Evolutionary conservation across 2,888 invertebrate species (phyloP).

Genomic region (Cephus runcator): DNA sequence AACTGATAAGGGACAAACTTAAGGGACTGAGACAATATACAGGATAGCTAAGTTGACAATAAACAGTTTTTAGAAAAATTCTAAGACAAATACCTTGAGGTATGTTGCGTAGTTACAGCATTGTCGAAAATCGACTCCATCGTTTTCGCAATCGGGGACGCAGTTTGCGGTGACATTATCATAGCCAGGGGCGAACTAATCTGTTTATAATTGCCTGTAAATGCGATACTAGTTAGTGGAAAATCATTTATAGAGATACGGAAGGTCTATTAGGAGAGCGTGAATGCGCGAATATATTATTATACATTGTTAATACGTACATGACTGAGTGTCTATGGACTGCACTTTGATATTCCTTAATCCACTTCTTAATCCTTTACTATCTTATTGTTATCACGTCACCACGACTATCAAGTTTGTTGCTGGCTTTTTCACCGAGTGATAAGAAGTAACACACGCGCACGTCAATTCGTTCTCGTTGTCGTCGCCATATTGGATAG

Average conservation of each 20-base stretch:
- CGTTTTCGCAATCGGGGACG: neutral
- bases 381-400: neutral
- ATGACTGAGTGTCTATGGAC: neutral
- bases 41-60: neutral
- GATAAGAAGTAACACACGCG: neutral
- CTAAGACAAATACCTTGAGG: neutral
- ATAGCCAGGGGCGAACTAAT: conserved; percentile 48
- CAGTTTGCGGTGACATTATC: conserved; percentile 36
- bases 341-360: neutral
- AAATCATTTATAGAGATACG: conserved; percentile 43
- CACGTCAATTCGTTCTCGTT: neutral
- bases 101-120: neutral
- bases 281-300: neutral
- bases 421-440: neutral
- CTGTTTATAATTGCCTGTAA: conserved; percentile 58
- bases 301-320: neutral
- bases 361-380: neutral
- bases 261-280: neutral
- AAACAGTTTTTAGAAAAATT: too few species aligned
- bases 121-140: neutral
- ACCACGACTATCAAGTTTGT: neutral
- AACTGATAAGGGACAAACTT: neutral
- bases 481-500: neutral
- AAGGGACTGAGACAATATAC: neutral
- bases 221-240: conserved; percentile 51